Evolutionary conservation across 2,888 invertebrate genomes (phyloP).

Genomic region (Malachius bipustulatus): DNA sequence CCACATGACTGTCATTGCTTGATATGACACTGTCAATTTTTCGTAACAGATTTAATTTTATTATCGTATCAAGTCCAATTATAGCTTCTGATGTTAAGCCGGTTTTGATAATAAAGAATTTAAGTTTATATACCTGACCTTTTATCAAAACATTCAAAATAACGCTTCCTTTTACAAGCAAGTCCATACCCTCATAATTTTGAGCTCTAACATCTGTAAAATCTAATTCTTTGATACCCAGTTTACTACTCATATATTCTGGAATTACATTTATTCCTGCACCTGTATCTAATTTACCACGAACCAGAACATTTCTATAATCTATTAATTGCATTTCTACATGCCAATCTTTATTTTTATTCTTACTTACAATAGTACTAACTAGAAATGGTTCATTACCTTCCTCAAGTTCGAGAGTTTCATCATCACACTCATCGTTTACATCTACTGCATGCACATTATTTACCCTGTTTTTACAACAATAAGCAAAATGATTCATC

Average conservation of each 20-base stretch:
- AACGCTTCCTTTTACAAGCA: constrained; percentile 5
- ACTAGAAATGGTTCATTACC: too few species aligned
- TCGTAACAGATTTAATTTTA: constrained; percentile 6
- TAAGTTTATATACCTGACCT: constrained; percentile 3
- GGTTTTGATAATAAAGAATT: constrained; percentile 7
- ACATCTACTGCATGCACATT: too few species aligned
- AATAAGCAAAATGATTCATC: too few species aligned
- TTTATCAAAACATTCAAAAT: constrained; percentile 3
- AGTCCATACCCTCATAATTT: constrained; percentile 6
- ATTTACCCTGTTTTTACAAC: too few species aligned
- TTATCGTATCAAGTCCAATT: constrained; percentile 4
- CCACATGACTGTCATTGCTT: too few species aligned
- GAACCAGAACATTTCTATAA: too few species aligned
- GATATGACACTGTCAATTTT: too few species aligned
- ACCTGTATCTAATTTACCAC: constrained; percentile 17
- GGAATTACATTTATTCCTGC: constrained; percentile 14
- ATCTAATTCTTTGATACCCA: constrained; percentile 8
- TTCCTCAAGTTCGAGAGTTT: too few species aligned
- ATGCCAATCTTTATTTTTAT: too few species aligned
- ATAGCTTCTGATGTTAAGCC: constrained; percentile 4
- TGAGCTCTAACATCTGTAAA: constrained; percentile 1
- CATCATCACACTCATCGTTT: too few species aligned
- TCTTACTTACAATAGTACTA: too few species aligned
- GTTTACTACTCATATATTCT: constrained; percentile 11
- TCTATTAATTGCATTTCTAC: too few species aligned